Evolutionary conservation across 2,888 invertebrate species (phyloP).

Genomic region (Caenorhabditis sinica): DNA sequence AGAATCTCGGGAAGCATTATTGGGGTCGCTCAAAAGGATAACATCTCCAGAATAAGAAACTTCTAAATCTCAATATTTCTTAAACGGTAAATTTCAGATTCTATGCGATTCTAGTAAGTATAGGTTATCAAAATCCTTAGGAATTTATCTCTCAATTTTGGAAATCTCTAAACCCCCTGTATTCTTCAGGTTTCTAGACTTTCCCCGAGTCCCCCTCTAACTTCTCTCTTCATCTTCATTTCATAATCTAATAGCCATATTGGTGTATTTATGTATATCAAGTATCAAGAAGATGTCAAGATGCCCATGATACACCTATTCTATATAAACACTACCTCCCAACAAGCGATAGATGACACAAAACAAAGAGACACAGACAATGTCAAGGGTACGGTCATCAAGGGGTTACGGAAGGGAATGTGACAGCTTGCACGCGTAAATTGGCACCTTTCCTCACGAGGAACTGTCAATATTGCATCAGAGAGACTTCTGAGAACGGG

Average conservation of each 20-base stretch:
- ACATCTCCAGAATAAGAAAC: no score
- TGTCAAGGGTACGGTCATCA: conserved; percentile 57
- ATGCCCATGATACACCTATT: conserved; percentile 41
- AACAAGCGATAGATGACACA: conserved; percentile 8
- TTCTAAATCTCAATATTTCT: no score
- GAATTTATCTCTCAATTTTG: no score
- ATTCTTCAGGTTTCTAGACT: neutral
- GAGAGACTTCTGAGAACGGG: conserved; percentile 24
- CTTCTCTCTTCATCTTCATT: neutral
- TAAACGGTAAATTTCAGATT: no score
- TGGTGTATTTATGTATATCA: conserved; percentile 33
- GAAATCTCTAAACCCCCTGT: neutral
- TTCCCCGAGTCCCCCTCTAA: neutral
- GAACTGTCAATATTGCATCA: conserved; percentile 49
- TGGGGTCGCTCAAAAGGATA: no score
- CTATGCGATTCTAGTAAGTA: no score
- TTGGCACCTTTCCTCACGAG: conserved; percentile 41
- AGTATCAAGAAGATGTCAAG: conserved; percentile 62
- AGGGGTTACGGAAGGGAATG: conserved; percentile 47
- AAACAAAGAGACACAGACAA: conserved; percentile 38
- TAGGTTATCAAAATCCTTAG: no score
- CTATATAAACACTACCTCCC: conserved; percentile 37
- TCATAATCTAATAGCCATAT: conserved; percentile 45
- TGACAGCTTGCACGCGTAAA: conserved; percentile 49
- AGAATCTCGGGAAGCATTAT: no score